Base-by-base conservation (phyloP, 2,113 vertebrate genomes). In the Brienomyrus brachyistius region DNA sequence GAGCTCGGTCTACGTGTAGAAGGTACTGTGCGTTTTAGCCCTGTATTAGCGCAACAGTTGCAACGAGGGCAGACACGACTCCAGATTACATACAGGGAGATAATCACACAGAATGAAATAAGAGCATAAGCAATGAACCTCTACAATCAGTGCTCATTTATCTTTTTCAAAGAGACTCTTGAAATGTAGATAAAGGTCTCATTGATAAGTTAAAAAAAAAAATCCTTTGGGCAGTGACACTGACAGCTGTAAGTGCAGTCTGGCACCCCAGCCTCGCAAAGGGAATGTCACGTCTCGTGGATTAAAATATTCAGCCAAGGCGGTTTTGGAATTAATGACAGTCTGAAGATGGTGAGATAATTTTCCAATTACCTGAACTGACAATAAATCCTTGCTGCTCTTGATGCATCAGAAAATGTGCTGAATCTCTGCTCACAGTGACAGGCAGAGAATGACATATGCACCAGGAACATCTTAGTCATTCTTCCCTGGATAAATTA, bases 311-410 rank as follows among this genome's bases (percentile, higher is more conserved):
- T 47, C 21, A 31, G 35, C 51, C 17, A 13, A 84, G 19, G 51
- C n/a, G 21, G 43, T 59, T 31, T 51, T 31, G 35, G 19, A 82
- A 9, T 56, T 84, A 59, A 84, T 66, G 5, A 19, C 51, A 85
- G 89, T 5, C 52, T 56, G 40, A 35, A 89, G 89, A 89, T 89
- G 31, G n/a, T 7, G 27, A 52, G 74, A 89, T 89, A 89, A 89
- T 89, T 89, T 89, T 84, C 89, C 80, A 85, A 89, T 89, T 89
- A 89, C 80, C 80, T 85, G 80, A 56, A 15, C 10, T 84, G 80
- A 50, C 40, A 85, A 21, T 82, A 66, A 89, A 85, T 27, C 89
- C 40, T 40, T 31, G 13, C 35, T 1, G 80, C 84, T 56, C 11
- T 27, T 45, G 52, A 84, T 89, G 40, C 23, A 88, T 66, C 54